Evolutionary conservation across 2,797 vertebrate genomes (phyloP).

Genomic region (Enteromius viviparus): DNA sequence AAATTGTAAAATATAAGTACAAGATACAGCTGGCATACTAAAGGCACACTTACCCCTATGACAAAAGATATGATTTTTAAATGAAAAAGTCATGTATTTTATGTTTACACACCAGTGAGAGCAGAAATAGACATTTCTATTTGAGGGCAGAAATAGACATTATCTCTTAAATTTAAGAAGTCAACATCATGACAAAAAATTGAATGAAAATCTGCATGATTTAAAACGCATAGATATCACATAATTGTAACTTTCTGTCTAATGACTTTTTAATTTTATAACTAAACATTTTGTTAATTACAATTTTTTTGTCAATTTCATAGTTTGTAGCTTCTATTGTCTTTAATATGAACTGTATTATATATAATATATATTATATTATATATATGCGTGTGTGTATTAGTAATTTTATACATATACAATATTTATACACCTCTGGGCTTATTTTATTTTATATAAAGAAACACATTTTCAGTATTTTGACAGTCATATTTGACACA

Average conservation of each 20-base stretch:
- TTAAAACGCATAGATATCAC: not conserved
- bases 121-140: not conserved
- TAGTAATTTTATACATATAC: not conserved
- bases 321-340: not conserved
- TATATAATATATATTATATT: not conserved
- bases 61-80: not conserved
- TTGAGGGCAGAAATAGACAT: not conserved
- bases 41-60: not conserved
- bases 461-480: not conserved
- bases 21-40: not conserved
- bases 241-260: not conserved
- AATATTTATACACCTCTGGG: not conserved
- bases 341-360: not conserved
- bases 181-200: not conserved
- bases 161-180: not conserved
- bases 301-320: too few relatives aligned
- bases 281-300: too few relatives aligned
- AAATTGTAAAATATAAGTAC: not conserved
- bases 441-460: not conserved
- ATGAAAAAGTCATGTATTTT: not conserved
- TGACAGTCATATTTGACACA: constrained; percentile 2
- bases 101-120: not conserved
- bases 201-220: not conserved
- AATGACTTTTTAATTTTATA: too few relatives aligned
- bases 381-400: too few relatives aligned